phyloP scores from a whole-genome alignment of 1,140 invertebrate species.

The Hypothenemus hampei region DNA sequence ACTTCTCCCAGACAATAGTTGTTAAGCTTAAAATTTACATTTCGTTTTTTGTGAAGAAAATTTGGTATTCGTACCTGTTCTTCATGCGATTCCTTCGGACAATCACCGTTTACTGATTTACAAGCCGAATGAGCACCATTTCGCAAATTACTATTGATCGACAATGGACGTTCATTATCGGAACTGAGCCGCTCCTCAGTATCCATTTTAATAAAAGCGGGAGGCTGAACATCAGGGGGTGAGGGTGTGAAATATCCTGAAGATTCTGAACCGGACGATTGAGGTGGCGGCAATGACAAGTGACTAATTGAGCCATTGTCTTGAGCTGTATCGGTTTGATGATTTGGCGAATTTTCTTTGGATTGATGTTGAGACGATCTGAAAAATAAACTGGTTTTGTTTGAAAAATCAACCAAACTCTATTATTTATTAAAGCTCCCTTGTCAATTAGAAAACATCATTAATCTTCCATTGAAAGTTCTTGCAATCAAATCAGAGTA shows the following conservation, averaged over 20 bases:
- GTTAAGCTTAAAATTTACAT: not conserved
- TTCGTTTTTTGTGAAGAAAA: not conserved
- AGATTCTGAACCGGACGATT: slow-evolving; percentile 42
- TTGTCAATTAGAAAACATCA: not conserved
- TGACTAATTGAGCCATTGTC: slow-evolving; percentile 20
- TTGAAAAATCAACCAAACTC: not conserved
- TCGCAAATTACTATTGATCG: slow-evolving; percentile 20
- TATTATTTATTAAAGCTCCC: not conserved
- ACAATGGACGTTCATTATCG: slow-evolving; percentile 12
- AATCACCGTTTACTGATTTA: not conserved
- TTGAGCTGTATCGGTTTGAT: slow-evolving; percentile 11
- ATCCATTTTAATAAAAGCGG: slow-evolving; percentile 32
- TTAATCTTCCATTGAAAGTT: slow-evolving; percentile 2
- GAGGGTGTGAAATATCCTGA: slow-evolving; percentile 44
- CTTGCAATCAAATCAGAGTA: slow-evolving; percentile 4
- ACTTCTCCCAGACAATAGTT: slow-evolving; percentile 12
- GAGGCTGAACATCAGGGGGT: slow-evolving; percentile 27
- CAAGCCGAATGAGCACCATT: slow-evolving; percentile 14
- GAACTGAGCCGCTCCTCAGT: slow-evolving; percentile 27
- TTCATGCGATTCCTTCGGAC: not conserved
- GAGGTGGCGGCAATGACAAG: slow-evolving; percentile 12
- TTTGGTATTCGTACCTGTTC: slow-evolving; percentile 3
- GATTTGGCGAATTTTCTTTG: slow-evolving; percentile 7
- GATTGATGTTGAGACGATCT: too few species aligned
- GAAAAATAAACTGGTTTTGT: too few species aligned